Conservation (phyloP, 2,797 vertebrate genomes). For the Acrossocheilus fasciatus region DNA sequence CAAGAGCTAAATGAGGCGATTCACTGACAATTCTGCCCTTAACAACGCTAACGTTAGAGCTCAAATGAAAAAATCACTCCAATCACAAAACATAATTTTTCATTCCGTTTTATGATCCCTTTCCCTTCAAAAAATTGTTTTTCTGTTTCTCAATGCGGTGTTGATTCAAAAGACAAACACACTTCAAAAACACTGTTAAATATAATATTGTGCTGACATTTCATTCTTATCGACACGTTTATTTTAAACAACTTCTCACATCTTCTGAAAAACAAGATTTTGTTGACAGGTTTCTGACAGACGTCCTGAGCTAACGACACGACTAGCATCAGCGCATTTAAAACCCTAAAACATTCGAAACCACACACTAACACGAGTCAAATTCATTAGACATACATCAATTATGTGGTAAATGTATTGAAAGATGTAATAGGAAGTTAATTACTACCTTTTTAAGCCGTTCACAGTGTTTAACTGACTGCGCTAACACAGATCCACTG, state of each 20-base stretch:
- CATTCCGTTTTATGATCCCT: not conserved
- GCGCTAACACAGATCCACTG: constrained; percentile 18
- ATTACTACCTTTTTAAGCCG: constrained; percentile 26
- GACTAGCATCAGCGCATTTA: constrained; percentile 21
- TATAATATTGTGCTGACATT: not conserved
- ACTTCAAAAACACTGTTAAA: too few relatives aligned
- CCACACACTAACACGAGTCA: not conserved
- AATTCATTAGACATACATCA: not conserved
- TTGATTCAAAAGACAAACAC: not conserved
- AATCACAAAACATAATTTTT: not conserved
- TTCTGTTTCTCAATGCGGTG: not conserved
- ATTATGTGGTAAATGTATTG: not conserved
- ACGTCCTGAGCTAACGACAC: constrained; percentile 11
- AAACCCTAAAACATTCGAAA: not conserved
- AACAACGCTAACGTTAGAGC: not conserved
- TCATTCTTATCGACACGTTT: not conserved
- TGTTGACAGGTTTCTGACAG: constrained; percentile 25
- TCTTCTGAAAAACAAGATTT: not conserved
- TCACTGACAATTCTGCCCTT: not conserved
- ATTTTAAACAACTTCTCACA: not conserved
- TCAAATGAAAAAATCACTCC: not conserved
- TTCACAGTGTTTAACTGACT: constrained; percentile 47
- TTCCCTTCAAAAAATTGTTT: not conserved
- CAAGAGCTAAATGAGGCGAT: not conserved
- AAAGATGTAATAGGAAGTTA: not conserved